These are phyloP conservation scores for Drosophila bocqueti DNA, from an alignment of 1,140 invertebrate genomes.

Conservation along the genomic window DNA sequence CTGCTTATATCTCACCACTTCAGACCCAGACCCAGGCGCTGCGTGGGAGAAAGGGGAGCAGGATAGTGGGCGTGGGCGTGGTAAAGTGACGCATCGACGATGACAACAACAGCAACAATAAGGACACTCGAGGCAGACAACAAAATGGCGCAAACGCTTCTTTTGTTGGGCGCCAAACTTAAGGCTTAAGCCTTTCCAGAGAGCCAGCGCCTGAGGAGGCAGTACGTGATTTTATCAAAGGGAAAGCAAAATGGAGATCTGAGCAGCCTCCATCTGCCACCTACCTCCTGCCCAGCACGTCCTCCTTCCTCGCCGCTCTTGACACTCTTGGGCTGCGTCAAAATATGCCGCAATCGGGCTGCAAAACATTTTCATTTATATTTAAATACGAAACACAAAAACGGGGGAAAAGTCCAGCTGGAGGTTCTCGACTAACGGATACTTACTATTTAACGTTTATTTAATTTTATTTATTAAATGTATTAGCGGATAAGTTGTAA, in stretches of 20 bases:
- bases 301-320: conserved; percentile 12
- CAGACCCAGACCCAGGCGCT: conserved; percentile 5
- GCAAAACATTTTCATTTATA: conserved; percentile 84
- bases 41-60: not conserved
- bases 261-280: conserved; percentile 7
- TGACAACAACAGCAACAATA: conserved; percentile 28
- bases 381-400: conserved; percentile 70
- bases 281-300: not conserved
- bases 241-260: conserved; percentile 59
- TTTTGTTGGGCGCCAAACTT: conserved; percentile 74
- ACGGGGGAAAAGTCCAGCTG: not conserved
- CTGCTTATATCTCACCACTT: conserved; percentile 52
- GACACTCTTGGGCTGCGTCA: conserved; percentile 72
- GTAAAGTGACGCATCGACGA: conserved; percentile 52
- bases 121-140: conserved; percentile 56
- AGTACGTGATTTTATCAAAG: conserved; percentile 83
- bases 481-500: not conserved
- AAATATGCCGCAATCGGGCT: conserved; percentile 82
- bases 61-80: conserved; percentile 9
- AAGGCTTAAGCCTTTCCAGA: conserved; percentile 67
- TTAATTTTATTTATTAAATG: too few relatives aligned
- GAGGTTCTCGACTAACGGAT: not conserved
- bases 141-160: conserved; percentile 64
- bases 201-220: conserved; percentile 64
- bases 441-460: not conserved